Conservation (phyloP, 2,888 invertebrate species). For the Tholera decimalis region DNA sequence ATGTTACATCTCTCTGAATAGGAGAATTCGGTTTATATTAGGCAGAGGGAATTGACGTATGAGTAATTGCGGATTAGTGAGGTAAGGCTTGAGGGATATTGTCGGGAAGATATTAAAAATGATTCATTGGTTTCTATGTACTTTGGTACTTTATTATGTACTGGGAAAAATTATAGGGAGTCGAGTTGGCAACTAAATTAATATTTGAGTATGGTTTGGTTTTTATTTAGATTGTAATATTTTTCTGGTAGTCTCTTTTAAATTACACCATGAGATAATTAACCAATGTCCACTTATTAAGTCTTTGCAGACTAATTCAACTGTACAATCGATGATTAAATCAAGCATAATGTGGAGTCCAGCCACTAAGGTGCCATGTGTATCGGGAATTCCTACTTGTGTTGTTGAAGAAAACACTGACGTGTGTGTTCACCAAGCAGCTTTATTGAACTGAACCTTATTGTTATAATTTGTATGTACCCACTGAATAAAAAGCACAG, state of each 20-base stretch:
- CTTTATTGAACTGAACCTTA: no score
- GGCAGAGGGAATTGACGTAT: slow-evolving; percentile 27
- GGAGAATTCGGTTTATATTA: slow-evolving; percentile 36
- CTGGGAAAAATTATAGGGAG: slow-evolving; percentile 1
- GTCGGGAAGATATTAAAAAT: slow-evolving; percentile 38
- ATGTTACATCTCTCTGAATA: slow-evolving; percentile 47
- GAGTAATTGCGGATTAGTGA: slow-evolving; percentile 47
- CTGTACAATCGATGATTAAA: no score
- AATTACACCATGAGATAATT: neutral
- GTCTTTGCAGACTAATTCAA: neutral
- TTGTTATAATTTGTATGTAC: no score
- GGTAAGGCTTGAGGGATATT: slow-evolving; percentile 37
- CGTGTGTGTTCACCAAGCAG: no score
- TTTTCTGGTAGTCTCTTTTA: neutral
- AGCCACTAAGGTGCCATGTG: no score
- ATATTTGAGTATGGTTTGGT: neutral
- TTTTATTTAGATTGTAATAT: neutral
- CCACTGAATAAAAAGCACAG: no score
- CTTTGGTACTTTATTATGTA: slow-evolving; percentile 2
- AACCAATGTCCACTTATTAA: neutral
- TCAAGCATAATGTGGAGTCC: no score
- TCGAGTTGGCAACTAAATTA: neutral
- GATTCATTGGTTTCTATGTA: slow-evolving; percentile 23
- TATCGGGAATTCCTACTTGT: no score
- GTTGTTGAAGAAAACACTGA: no score